Evolutionary conservation across 1,140 invertebrate genomes (phyloP), one percentile per base, ranked within the genome.

Genomic region (Bilobella aurantiaca): DNA sequence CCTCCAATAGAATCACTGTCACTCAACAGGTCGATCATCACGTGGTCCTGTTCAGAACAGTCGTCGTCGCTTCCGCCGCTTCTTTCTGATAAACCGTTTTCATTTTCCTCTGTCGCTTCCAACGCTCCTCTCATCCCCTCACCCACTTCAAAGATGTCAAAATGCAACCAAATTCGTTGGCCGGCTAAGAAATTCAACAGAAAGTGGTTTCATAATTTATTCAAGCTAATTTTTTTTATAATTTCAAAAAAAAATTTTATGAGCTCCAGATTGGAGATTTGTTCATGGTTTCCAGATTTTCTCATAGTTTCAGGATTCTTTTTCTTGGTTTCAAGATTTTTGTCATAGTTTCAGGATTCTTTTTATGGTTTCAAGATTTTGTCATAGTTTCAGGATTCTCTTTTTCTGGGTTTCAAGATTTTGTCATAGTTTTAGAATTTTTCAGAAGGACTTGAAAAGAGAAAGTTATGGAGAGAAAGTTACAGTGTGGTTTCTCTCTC

Each of bases 91-190:
- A 37, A 34, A 62, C 31, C 53, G 58, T 23, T 28, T 34, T 56
- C 31, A 58, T 65, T 62, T 32, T 60, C 14, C 16, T 12, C 8
- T 23, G 29, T 5, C 23, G n/a, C 23, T 34, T 61, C 29, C 64
- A n/a, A n/a, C n/a, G n/a, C n/a, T n/a, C n/a, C n/a, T n/a, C n/a
- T n/a, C n/a, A n/a, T n/a, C n/a, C 53, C 75, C n/a, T 78, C 49
- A 53, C 79, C 65, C 81, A 80, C 63, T 23, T 84, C 80, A 71
- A 81, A 84, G 60, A 81, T 78, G 62, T 77, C 78, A 60, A 88
- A 83, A 74, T 86, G 84, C 1, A 88, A 74, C 80, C 84, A 86
- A 1, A 88, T 80, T 56, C 82, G 76, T 74, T 81, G 82, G 18
- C 82, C 82, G 74, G 77, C 75, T 78, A 68, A 8, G 72, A 69